These are phyloP conservation scores for Dasysyrphus tricinctus DNA, from an alignment of 2,888 invertebrate species.

Conservation along the genomic window DNA sequence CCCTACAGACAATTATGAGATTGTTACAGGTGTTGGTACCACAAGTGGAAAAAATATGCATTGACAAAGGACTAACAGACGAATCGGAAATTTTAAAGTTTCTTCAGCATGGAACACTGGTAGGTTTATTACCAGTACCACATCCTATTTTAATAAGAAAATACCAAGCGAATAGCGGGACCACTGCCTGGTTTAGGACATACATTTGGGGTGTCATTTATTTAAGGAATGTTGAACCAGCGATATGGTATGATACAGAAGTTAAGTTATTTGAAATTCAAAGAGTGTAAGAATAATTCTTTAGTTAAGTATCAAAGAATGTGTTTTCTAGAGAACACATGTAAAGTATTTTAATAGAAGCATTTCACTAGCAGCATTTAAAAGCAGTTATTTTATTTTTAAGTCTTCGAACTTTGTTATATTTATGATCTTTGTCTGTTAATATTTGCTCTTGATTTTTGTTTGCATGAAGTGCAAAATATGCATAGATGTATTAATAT, in stretches of 20 bases:
- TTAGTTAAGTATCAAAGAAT: background rate
- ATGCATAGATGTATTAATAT: constrained; percentile 3
- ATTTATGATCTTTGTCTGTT: background rate
- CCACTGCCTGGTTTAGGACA: constrained; percentile 99
- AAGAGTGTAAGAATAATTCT: constrained; percentile 87
- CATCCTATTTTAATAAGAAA: constrained; percentile 99
- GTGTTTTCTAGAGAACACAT: background rate
- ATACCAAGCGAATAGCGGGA: constrained; percentile 99
- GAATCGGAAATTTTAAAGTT: constrained; percentile 99
- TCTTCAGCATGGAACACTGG: constrained; percentile 98
- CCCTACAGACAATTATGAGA: constrained; percentile 99
- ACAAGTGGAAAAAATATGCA: constrained; percentile 99
- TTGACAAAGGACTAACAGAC: constrained; percentile 99
- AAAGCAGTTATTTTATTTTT: constrained; percentile 6
- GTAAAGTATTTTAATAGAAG: background rate
- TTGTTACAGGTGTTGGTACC: constrained; percentile 99
- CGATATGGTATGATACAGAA: constrained; percentile 99
- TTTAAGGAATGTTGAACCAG: constrained; percentile 98
- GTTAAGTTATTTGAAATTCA: constrained; percentile 99
- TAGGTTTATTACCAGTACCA: constrained; percentile 98
- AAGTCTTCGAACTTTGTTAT: background rate
- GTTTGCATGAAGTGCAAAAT: background rate
- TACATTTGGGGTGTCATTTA: constrained; percentile 99
- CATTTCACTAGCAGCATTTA: constrained; percentile 3
- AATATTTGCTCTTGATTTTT: background rate